phyloP scores from a whole-genome alignment of 2,113 vertebrate genomes.

The Tiliqua scincoides region DNA sequence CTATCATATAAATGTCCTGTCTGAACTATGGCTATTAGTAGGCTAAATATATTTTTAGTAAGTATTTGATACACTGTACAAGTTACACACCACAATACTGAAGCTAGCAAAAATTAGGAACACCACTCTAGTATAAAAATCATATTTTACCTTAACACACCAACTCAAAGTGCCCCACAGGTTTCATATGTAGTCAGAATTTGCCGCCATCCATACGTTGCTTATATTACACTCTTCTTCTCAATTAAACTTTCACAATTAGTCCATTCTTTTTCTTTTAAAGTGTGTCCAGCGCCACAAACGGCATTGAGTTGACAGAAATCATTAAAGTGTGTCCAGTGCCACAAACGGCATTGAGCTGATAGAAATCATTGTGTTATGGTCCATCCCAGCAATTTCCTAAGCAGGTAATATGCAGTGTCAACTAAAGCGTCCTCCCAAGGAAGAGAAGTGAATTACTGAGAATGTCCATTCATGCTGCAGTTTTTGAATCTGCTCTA shows the following conservation, averaged over 20 bases:
- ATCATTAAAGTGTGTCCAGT: not conserved
- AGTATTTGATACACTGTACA: not conserved
- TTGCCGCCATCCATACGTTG: slow-evolving; percentile 21
- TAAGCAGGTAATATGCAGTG: not conserved
- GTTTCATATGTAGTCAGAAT: slow-evolving; percentile 18
- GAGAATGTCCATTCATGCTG: not conserved
- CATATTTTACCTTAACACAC: slow-evolving; percentile 43
- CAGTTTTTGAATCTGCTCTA: not conserved
- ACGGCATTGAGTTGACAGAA: not conserved
- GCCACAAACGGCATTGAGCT: not conserved
- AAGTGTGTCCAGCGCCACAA: not conserved
- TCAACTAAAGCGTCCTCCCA: not conserved
- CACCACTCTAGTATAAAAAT: slow-evolving; percentile 36
- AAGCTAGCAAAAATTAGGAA: slow-evolving; percentile 17
- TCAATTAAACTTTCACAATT: slow-evolving; percentile 4
- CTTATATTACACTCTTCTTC: slow-evolving; percentile 28
- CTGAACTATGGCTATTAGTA: not conserved
- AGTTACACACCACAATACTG: not conserved
- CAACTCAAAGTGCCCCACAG: slow-evolving; percentile 38
- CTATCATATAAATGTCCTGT: not conserved
- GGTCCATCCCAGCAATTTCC: not conserved
- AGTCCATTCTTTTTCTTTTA: slow-evolving; percentile 21
- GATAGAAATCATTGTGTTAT: not conserved
- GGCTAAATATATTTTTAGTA: not conserved
- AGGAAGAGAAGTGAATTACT: not conserved